Conservation (phyloP, 1,140 invertebrate genomes). For the Homalodisca vitripennis region DNA sequence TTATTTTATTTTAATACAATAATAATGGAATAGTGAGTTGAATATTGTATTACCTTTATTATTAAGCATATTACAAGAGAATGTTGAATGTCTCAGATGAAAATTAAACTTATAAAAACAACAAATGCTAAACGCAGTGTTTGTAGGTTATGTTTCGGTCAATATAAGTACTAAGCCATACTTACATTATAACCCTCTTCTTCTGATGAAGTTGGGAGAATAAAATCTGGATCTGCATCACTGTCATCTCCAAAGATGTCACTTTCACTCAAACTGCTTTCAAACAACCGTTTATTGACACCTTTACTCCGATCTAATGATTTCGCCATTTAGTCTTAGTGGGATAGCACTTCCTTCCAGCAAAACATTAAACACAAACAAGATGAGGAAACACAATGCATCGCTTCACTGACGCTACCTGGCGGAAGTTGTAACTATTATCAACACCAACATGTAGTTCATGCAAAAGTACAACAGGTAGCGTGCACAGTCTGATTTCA, state of each 20-base stretch:
- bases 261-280: not conserved
- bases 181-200: not conserved
- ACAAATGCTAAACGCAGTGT: not conserved
- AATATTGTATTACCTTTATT: not conserved
- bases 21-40: not conserved
- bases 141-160: not conserved
- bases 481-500: not conserved
- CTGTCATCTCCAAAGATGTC: not conserved
- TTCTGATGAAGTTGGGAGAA: not conserved
- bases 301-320: not conserved
- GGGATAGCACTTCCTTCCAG: not conserved
- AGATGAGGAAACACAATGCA: not conserved
- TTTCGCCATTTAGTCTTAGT: not conserved
- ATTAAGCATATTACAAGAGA: not conserved
- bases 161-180: not conserved
- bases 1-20: not conserved
- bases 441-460: not conserved
- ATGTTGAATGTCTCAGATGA: not conserved
- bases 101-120: not conserved
- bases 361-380: not conserved
- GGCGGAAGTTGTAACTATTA: not conserved
- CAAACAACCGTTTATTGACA: not conserved
- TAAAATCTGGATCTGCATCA: not conserved
- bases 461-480: not conserved
- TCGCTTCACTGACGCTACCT: not conserved